These are phyloP conservation scores for Scaptodrosophila lebanonensis DNA, from an alignment of 1,140 invertebrate genomes.

Conservation along the genomic window DNA sequence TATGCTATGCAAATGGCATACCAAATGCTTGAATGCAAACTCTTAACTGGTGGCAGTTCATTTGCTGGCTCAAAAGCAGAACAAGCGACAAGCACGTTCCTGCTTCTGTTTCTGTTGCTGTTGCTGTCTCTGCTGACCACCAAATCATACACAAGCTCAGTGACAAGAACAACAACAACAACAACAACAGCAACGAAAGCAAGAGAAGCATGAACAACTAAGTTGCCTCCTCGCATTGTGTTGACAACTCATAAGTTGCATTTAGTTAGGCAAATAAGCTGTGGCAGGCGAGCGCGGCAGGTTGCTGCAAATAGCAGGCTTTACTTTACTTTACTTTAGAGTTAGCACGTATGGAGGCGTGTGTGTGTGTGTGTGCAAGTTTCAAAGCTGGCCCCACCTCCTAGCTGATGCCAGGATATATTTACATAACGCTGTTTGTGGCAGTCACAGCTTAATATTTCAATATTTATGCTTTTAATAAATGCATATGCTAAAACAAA, in stretches of 20 bases:
- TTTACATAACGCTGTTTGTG: slow-evolving; percentile 60
- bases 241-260: slow-evolving; percentile 71
- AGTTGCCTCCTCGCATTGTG: slow-evolving; percentile 45
- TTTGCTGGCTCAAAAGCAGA: too few relatives aligned
- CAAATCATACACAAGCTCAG: not conserved
- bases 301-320: slow-evolving; percentile 43
- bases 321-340: too few relatives aligned
- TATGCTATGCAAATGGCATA: too few relatives aligned
- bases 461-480: slow-evolving; percentile 75
- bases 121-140: not conserved
- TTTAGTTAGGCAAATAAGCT: slow-evolving; percentile 70
- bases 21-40: too few relatives aligned
- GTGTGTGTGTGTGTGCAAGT: slow-evolving; percentile 10
- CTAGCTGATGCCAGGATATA: too few relatives aligned
- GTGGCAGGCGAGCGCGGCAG: slow-evolving; percentile 12
- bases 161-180: not conserved
- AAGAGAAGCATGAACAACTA: too few relatives aligned
- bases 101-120: too few relatives aligned
- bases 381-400: too few relatives aligned
- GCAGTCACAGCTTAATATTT: slow-evolving; percentile 73
- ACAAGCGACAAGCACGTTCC: too few relatives aligned
- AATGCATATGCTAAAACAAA: slow-evolving; percentile 70
- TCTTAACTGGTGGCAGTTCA: too few relatives aligned
- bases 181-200: slow-evolving; percentile 23
- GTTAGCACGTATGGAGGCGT: too few relatives aligned